Conservation (phyloP, 2,888 invertebrate genomes). For the Cephus runcator region DNA sequence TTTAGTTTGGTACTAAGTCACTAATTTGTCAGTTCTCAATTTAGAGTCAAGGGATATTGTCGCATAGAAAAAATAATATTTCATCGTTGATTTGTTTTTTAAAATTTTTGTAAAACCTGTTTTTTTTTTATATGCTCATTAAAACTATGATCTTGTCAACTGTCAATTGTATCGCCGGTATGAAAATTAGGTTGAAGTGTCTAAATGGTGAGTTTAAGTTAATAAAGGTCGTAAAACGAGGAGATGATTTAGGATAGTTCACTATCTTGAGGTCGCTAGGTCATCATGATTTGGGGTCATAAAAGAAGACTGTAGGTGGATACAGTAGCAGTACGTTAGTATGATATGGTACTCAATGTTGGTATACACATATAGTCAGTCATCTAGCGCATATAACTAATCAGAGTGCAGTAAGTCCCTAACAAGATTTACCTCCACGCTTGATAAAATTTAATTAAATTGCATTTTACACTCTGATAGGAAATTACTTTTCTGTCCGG, state of each 20-base stretch:
- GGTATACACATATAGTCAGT: not conserved
- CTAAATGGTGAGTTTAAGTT: not conserved
- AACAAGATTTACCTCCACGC: conserved; percentile 36
- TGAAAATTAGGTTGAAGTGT: not conserved
- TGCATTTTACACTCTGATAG: conserved; percentile 38
- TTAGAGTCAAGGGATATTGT: not conserved
- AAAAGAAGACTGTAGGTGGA: conserved; percentile 21
- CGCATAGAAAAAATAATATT: not conserved
- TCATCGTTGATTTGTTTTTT: not conserved
- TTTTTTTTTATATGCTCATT: not conserved
- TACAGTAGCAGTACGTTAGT: conserved; percentile 2
- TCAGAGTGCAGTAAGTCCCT: conserved; percentile 7
- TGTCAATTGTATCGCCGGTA: not conserved
- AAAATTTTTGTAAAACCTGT: not conserved
- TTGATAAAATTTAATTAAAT: conserved; percentile 49
- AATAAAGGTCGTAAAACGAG: not conserved
- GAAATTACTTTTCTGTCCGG: conserved; percentile 46
- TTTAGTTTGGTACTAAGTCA: too few species aligned
- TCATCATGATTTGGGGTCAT: conserved; percentile 32
- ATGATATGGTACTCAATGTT: not conserved
- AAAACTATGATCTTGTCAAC: not conserved
- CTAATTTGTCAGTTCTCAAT: not conserved
- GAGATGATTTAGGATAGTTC: not conserved
- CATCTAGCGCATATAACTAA: not conserved
- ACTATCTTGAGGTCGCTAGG: conserved; percentile 30